Evolutionary conservation across 2,888 invertebrate genomes (phyloP), one percentile per base, ranked within the genome.

Genomic region (Melieria omissa): DNA sequence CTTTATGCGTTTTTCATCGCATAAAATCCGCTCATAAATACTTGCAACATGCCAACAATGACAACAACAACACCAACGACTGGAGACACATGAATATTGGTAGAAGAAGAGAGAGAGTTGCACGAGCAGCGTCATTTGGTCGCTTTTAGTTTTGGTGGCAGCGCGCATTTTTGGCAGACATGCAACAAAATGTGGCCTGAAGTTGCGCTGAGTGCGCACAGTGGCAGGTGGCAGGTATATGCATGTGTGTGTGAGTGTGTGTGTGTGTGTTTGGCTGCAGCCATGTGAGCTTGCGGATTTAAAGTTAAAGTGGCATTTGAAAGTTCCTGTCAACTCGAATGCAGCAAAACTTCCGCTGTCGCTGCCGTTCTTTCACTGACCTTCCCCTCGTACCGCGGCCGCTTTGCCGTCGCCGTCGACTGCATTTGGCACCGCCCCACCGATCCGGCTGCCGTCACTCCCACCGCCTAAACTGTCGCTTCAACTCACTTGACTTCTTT

Each of bases 231-330:
- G n/a, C 7, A 47, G 63, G 5, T 2, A 3, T 10, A 14, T n/a
- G 54, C 5, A 44, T 55, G 12, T 16, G 3, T 12, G 55, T 16
- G 29, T 5, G 16, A n/a, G 2, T 55, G 55, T 3, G 8, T 55
- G 4, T 55, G 14, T 4, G 29, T 16, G 10, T 54, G 2, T 29
- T 29, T 29, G 29, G 29, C 2, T 29, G 29, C 29, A 29, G 29
- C 29, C 29, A 65, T 46, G 29, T 45, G 55, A 63, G 58, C 65
- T 63, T 46, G 8, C 45, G 61, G 45, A 54, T 67, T 70, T 72
- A 73, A 81, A 81, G 78, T 79, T 80, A 81, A 81, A 82, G 79
- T 82, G 81, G 79, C 82, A 81, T 81, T 81, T 80, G 78, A 80
- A 83, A 80, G 79, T 82, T 79, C 69, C 72, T 75, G 78, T 72